Conservation (phyloP, 1,140 invertebrate genomes). For the Mya arenaria region DNA sequence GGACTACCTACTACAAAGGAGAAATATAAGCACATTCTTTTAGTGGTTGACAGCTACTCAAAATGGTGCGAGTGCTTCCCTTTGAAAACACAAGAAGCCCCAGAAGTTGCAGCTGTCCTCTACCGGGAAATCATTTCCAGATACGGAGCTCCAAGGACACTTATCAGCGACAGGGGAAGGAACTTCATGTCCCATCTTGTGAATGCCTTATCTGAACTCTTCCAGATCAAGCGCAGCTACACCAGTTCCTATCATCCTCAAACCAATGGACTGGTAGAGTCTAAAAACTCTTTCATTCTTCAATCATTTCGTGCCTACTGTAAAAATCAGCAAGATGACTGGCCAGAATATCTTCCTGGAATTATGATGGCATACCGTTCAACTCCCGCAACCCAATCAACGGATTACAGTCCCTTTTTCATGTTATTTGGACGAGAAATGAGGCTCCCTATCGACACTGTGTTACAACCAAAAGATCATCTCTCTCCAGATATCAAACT, state of each 20-base stretch:
- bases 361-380: slow-evolving; percentile 52
- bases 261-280: slow-evolving; percentile 27
- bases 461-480: slow-evolving; percentile 3
- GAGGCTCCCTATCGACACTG: slow-evolving; percentile 37
- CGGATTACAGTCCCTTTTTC: slow-evolving; percentile 28
- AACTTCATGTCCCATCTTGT: slow-evolving; percentile 63
- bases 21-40: slow-evolving; percentile 59
- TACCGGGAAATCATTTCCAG: slow-evolving; percentile 59
- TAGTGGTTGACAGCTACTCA: slow-evolving; percentile 56
- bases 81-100: slow-evolving; percentile 47
- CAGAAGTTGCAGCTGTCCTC: slow-evolving; percentile 56
- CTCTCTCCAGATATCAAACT: not conserved
- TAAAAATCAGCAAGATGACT: slow-evolving; percentile 51
- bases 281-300: slow-evolving; percentile 9
- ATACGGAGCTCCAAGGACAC: slow-evolving; percentile 57
- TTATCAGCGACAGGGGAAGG: slow-evolving; percentile 55
- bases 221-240: slow-evolving; percentile 35
- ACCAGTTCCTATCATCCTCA: slow-evolving; percentile 55
- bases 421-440: slow-evolving; percentile 56
- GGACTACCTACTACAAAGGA: slow-evolving; percentile 48
- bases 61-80: slow-evolving; percentile 60
- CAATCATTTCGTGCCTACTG: slow-evolving; percentile 44
- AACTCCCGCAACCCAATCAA: slow-evolving; percentile 39
- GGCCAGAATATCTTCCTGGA: slow-evolving; percentile 37
- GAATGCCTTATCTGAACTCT: slow-evolving; percentile 56